phyloP scores from a whole-genome alignment of 2,797 vertebrate species.

The Xenentodon cancila region DNA sequence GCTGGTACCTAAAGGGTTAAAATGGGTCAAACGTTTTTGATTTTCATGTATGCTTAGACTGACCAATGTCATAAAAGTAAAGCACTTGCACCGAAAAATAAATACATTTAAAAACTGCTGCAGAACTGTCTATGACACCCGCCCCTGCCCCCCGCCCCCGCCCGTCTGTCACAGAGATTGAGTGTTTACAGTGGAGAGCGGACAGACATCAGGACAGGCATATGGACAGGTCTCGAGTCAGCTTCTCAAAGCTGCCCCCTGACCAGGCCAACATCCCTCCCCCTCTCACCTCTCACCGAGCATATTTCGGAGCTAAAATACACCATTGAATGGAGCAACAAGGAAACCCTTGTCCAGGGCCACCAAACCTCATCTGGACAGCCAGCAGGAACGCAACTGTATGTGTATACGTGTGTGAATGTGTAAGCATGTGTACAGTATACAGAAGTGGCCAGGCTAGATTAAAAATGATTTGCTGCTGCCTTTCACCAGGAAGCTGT shows the following conservation, averaged over 20 bases:
- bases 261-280: conserved; percentile 29
- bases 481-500: conserved; percentile 55
- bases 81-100: background rate
- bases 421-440: conserved; percentile 54
- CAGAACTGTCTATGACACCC: conserved; percentile 19
- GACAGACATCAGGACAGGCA: conserved; percentile 23
- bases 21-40: background rate
- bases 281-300: conserved; percentile 67
- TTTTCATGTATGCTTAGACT: background rate
- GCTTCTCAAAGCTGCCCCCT: conserved; percentile 37
- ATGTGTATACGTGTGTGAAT: conserved; percentile 35
- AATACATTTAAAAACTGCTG: background rate
- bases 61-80: conserved; percentile 1
- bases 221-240: conserved; percentile 49
- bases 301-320: conserved; percentile 82
- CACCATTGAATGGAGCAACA: conserved; percentile 80
- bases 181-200: conserved; percentile 34
- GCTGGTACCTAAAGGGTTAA: too few species aligned
- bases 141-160: conserved; percentile 14
- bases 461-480: conserved; percentile 78
- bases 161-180: conserved; percentile 10
- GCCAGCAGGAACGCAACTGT: conserved; percentile 79
- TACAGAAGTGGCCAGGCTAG: conserved; percentile 63
- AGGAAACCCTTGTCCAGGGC: conserved; percentile 83
- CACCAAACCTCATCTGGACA: conserved; percentile 76